Percentiles rank a stretch among this genome's conserved stretches.
Evolutionary conservation across 2,888 invertebrate genomes (phyloP).

Genomic region (Coleophora deauratella): DNA sequence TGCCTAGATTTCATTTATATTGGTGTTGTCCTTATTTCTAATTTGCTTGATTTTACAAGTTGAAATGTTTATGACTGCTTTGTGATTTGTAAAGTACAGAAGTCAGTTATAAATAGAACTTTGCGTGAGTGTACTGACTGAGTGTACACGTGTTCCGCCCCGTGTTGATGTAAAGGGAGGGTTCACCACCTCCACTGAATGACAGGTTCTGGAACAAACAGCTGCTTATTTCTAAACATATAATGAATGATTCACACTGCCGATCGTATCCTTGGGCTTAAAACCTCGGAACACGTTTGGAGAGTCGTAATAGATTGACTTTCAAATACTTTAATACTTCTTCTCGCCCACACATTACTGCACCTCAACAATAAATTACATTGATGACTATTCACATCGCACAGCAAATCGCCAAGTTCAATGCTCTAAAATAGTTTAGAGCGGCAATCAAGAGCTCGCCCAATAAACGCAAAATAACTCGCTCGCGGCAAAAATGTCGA

Average conservation of each 20-base stretch:
- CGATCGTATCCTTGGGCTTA: too few species aligned
- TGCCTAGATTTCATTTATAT: slow-evolving; percentile 2
- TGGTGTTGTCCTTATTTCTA: slow-evolving; percentile 2
- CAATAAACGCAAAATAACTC: slow-evolving; percentile 57
- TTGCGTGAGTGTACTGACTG: slow-evolving; percentile 55
- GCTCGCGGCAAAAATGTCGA: slow-evolving; percentile 53
- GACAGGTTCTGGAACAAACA: slow-evolving; percentile 46
- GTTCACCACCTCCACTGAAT: slow-evolving; percentile 29
- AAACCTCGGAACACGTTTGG: too few species aligned
- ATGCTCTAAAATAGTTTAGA: slow-evolving; percentile 49
- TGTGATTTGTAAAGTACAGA: slow-evolving; percentile 20
- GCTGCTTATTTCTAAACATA: slow-evolving; percentile 26
- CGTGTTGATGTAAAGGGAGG: slow-evolving; percentile 31
- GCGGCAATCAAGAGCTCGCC: slow-evolving; percentile 47
- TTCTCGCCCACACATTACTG: background rate
- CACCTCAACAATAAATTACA: background rate
- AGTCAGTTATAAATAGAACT: slow-evolving; percentile 46
- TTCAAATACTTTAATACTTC: too few species aligned
- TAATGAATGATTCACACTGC: too few species aligned
- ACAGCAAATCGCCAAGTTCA: slow-evolving; percentile 46
- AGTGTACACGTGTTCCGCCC: slow-evolving; percentile 48
- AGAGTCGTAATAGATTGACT: too few species aligned
- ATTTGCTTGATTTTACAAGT: slow-evolving; percentile 24
- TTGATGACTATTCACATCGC: slow-evolving; percentile 2
- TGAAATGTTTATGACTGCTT: slow-evolving; percentile 10